Base-by-base conservation (phyloP, 2,888 invertebrate genomes). In the Hetaerina titia region DNA sequence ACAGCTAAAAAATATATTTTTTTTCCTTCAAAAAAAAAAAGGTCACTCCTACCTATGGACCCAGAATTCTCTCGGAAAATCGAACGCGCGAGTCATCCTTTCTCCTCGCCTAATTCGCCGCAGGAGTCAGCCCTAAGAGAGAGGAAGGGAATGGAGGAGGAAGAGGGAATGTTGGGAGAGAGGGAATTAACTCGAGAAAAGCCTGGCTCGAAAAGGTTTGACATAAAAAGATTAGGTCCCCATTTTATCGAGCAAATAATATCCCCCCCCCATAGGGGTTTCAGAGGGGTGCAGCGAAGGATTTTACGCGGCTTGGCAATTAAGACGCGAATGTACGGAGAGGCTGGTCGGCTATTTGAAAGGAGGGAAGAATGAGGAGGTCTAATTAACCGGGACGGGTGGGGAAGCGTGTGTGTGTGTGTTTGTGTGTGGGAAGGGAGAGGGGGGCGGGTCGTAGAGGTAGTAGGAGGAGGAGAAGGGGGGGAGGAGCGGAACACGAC, bases 271-370 rank as follows among this genome's bases (percentile, higher is more conserved):
- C 60, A 7, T 60, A 9, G 17, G 60, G 60, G 60, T 15, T 60
- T 60, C 60, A 60, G 13, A n/a, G 31, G 81, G 81, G 81, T 11
- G 81, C 81, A 15, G 81, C 31, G 81, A 81, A 81, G 25, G 81
- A 25, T 81, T 60, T 17, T 81, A 81, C 81, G 81, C 81, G 31
- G 31, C 31, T 9, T 13, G 81, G 81, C 81, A 89, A 89, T 89
- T 89, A 89, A 89, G 89, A 89, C 89, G n/a, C 89, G 81, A 81
- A 25, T 81, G 81, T 31, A 81, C 81, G 81, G 81, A 60, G 45
- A 45, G 45, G 45, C 45, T 45, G 45, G 81, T 25, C 81, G 31
- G 31, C n/a, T n/a, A n/a, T 22, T n/a, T 57, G 89, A 89, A 89
- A 2, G 89, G 22, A 17, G 56, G 15, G 22, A 17, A 6, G 57